Evolutionary conservation across 2,888 invertebrate species (phyloP).

Genomic region (Eulithis testata): DNA sequence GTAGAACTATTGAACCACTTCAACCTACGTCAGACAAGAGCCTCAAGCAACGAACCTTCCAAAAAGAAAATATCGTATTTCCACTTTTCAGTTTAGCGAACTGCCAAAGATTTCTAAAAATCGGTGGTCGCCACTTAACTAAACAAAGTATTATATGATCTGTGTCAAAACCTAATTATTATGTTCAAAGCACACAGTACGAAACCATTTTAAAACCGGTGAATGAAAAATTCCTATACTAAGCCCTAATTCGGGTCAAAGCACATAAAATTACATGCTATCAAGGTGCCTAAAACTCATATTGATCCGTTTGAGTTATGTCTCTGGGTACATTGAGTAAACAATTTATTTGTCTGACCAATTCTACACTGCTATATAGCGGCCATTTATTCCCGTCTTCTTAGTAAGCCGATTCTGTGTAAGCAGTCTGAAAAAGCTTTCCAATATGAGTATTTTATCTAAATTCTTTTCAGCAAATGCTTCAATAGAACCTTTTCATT

Average conservation of each 20-base stretch:
- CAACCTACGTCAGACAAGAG: conserved; percentile 23
- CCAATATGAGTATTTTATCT: conserved; percentile 38
- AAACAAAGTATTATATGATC: no score
- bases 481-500: conserved; percentile 31
- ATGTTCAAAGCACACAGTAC: no score
- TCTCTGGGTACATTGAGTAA: no score
- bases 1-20: conserved; percentile 19
- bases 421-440: conserved; percentile 50
- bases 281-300: no score
- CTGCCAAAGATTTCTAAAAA: conserved; percentile 16
- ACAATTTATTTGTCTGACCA: no score
- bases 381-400: not conserved
- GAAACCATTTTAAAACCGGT: no score
- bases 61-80: conserved; percentile 54
- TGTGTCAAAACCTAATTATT: no score
- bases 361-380: no score
- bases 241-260: no score
- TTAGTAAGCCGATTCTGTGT: conserved; percentile 28
- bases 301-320: no score
- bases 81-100: conserved; percentile 61
- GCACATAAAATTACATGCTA: no score
- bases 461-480: conserved; percentile 33
- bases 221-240: no score
- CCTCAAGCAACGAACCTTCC: conserved; percentile 41
- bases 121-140: not conserved